Evolutionary conservation across 2,113 vertebrate genomes (phyloP).

Genomic region (Pseudorhombus dupliciocellatus): DNA sequence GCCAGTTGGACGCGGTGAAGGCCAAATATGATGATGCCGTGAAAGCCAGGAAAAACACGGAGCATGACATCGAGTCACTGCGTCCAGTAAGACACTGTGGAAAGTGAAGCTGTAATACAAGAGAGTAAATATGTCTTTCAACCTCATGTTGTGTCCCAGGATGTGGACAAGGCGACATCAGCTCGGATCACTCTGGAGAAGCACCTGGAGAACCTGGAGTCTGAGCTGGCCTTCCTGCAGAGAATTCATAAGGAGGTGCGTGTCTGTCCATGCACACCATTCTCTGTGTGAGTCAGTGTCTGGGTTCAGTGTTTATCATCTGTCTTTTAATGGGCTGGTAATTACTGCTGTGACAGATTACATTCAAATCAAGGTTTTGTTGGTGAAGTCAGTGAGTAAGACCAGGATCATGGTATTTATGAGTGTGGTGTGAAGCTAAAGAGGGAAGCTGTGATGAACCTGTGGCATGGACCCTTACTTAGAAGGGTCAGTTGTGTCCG

Average conservation of each 20-base stretch:
- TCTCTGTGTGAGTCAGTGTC: background rate
- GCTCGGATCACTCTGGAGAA: slow-evolving; percentile 74
- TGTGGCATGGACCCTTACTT: background rate
- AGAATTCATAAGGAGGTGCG: slow-evolving; percentile 83
- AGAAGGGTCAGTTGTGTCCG: background rate
- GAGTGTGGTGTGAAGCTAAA: slow-evolving; percentile 20
- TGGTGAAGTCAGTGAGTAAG: slow-evolving; percentile 26
- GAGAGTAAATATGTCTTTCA: background rate
- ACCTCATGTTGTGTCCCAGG: slow-evolving; percentile 49
- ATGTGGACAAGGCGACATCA: slow-evolving; percentile 73
- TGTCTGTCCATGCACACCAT: background rate
- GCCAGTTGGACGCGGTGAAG: slow-evolving; percentile 76
- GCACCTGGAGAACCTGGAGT: slow-evolving; percentile 78
- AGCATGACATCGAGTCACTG: slow-evolving; percentile 78
- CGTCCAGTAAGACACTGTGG: slow-evolving; percentile 71
- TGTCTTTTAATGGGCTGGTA: slow-evolving; percentile 24
- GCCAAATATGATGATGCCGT: slow-evolving; percentile 76
- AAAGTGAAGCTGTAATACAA: background rate
- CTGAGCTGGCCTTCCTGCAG: slow-evolving; percentile 76
- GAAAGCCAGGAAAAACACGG: slow-evolving; percentile 75
- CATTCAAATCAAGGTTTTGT: background rate
- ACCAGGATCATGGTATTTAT: slow-evolving; percentile 20
- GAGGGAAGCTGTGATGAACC: background rate
- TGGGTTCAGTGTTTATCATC: slow-evolving; percentile 21
- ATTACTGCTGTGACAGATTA: slow-evolving; percentile 24